These are phyloP conservation scores for Sebastes minor DNA, from an alignment of 2,797 vertebrate genomes.

Conservation along the genomic window DNA sequence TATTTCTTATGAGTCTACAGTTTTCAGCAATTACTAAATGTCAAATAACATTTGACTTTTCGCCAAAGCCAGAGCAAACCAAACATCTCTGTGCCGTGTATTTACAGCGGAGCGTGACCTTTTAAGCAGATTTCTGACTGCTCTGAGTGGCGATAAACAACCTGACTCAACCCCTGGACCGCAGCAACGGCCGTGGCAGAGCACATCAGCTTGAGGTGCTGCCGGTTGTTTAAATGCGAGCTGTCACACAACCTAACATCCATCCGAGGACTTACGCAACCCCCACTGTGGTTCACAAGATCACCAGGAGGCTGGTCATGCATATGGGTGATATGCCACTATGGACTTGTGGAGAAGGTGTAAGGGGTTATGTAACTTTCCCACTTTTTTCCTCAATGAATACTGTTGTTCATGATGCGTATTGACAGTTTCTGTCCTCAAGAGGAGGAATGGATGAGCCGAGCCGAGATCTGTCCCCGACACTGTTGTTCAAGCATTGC, in stretches of 20 bases:
- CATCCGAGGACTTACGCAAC: constrained; percentile 8
- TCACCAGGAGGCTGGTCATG: constrained; percentile 12
- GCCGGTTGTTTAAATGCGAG: constrained; percentile 28
- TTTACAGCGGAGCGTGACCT: constrained; percentile 49
- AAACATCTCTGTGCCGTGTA: constrained; percentile 11
- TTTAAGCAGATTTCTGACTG: constrained; percentile 33
- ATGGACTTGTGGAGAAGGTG: not conserved
- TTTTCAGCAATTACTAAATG: constrained; percentile 30
- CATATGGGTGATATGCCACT: not conserved
- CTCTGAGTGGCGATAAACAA: not conserved
- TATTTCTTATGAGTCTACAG: not conserved
- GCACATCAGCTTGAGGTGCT: constrained; percentile 34
- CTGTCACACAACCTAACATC: constrained; percentile 40
- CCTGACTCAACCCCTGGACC: constrained; percentile 31
- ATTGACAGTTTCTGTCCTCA: constrained; percentile 2
- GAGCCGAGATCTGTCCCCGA: not conserved
- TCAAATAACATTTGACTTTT: constrained; percentile 34
- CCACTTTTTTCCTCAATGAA: not conserved
- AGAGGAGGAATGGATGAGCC: not conserved
- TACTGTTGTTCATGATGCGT: not conserved
- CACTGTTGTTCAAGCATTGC: not conserved
- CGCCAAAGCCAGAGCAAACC: not conserved
- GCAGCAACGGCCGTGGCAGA: not conserved
- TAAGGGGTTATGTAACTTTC: constrained; percentile 7
- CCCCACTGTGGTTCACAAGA: not conserved